Base-by-base conservation (phyloP, 2,888 invertebrate genomes). In the Thymelicus lineola region DNA sequence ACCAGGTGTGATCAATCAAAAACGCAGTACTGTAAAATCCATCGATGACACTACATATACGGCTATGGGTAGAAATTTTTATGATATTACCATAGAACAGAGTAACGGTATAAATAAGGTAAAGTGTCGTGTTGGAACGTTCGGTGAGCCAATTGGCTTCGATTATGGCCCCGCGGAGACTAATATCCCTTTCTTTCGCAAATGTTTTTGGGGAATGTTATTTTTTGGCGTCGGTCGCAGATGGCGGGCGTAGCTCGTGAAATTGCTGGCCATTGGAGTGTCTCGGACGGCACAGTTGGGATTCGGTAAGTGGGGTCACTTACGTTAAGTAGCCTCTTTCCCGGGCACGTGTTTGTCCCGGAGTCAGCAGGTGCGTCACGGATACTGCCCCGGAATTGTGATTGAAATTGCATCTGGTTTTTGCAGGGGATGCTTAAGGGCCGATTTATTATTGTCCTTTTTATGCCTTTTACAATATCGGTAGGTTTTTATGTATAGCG, bases 91-190 rank as follows among this genome's bases (percentile, higher is more conserved):
- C 87, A 73, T 73, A 83, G 84, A 83, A 79, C 80, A 79, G 85
- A 86, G 84, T 86, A 84, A 86, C 84, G 83, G 83, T 84, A 89
- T 90, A 90, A 90, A 91, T 90, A 90, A 89, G 87, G 82, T 74
- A 82, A 87, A 86, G 83, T 87, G 88, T 87, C 88, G 86, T 86
- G 88, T 86, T 80, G 84, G 84, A 77, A 79, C 86, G 84, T 84
- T 86, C 85, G 86, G 88, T 86, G 86, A 84, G 86, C 85, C 93
- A 86, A 94, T 94, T 93, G 93, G 89, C 88, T 90, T 93, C 91
- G 93, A 94, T 93, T 90, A 94, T 91, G 80, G 92, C 85, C 79
- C 94, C 94, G 81, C 84, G 86, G 94, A 93, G 94, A 94, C 89
- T 92, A 93, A 94, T 94, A 94, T 90, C 87, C 90, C 83, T 89